Conservation (phyloP, 2,113 vertebrate species). For the Pterophyllum scalare region DNA sequence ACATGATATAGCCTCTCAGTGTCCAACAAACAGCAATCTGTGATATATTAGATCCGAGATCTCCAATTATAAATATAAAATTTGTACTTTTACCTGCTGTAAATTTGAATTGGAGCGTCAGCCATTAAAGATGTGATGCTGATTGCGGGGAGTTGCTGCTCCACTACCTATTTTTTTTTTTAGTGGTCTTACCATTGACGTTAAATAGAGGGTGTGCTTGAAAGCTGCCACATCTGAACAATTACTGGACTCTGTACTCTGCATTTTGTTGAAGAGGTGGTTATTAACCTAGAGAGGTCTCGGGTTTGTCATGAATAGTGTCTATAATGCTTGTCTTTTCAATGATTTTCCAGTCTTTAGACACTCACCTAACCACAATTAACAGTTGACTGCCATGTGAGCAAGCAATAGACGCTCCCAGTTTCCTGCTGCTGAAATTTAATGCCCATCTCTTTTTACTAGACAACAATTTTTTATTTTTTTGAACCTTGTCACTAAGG, state of each 20-base stretch:
- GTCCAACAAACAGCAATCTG: not conserved
- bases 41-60: not conserved
- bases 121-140: no score
- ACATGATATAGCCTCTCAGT: not conserved
- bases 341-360: not conserved
- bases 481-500: not conserved
- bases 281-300: not conserved
- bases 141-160: not conserved
- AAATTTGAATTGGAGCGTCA: not conserved
- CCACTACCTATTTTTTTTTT: no score
- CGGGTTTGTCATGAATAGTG: not conserved
- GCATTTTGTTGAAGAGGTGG: not conserved
- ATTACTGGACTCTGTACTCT: not conserved
- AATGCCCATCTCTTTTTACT: not conserved
- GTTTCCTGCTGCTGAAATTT: not conserved
- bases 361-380: not conserved
- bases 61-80: not conserved
- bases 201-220: not conserved
- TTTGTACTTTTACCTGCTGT: not conserved
- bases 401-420: not conserved
- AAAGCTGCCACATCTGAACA: not conserved
- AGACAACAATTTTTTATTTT: not conserved
- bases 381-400: not conserved
- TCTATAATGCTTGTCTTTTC: not conserved
- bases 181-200: not conserved